phyloP scores from a whole-genome alignment of 2,797 vertebrate genomes.

The Hyperoplus lanceolatus region DNA sequence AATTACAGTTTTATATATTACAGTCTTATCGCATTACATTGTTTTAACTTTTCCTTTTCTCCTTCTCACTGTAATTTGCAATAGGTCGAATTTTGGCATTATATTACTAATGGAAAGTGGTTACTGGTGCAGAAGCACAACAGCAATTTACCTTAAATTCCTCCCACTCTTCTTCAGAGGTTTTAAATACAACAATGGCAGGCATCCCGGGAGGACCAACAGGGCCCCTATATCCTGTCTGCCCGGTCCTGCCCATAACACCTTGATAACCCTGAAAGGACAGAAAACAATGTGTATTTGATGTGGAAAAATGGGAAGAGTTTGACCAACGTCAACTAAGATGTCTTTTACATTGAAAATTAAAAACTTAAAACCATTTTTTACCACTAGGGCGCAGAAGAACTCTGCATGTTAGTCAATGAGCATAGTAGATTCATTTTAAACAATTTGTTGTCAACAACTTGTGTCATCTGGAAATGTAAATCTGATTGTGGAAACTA shows the following conservation, averaged over 20 bases:
- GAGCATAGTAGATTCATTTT: too few relatives aligned
- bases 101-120: neutral
- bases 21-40: neutral
- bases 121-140: neutral
- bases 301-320: neutral
- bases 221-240: conserved; percentile 80
- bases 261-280: conserved; percentile 83
- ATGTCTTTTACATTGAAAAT: neutral
- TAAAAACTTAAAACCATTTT: neutral
- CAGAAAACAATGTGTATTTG: neutral
- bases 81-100: neutral
- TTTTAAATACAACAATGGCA: conserved; percentile 81
- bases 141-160: conserved; percentile 80
- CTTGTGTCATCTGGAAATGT: too few relatives aligned
- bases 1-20: too few relatives aligned
- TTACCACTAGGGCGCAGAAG: conserved; percentile 17
- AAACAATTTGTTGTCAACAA: too few relatives aligned
- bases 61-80: neutral
- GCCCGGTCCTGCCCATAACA: conserved; percentile 81
- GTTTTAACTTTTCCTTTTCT: neutral
- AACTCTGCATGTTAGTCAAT: neutral
- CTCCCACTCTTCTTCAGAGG: conserved; percentile 85
- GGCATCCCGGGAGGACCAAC: conserved; percentile 84
- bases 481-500: too few relatives aligned
- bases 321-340: neutral